A percentile compares a stretch with the other conserved stretches of the same genome.
Evolutionary conservation across 2,797 vertebrate species (phyloP).

Genomic region (Microchirus variegatus): DNA sequence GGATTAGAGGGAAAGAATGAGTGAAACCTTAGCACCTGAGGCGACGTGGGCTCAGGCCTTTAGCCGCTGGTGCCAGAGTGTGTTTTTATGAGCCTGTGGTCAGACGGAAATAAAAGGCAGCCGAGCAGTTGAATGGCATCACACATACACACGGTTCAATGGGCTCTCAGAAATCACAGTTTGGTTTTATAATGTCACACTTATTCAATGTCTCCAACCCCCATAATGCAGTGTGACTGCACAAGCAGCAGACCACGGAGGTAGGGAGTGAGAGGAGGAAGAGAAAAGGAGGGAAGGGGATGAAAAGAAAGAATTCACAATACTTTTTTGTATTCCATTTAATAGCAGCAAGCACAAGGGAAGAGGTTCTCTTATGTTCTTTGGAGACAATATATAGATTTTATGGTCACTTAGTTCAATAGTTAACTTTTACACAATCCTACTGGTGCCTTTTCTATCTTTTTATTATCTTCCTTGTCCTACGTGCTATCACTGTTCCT

Average conservation of each 20-base stretch:
- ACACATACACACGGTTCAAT: slow-evolving; percentile 62
- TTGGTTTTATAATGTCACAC: slow-evolving; percentile 86
- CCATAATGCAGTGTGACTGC: slow-evolving; percentile 72
- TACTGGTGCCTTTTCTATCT: not conserved
- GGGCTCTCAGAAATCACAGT: slow-evolving; percentile 77
- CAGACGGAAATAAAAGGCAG: slow-evolving; percentile 82
- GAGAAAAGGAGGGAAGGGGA: slow-evolving; percentile 29
- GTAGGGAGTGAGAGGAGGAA: slow-evolving; percentile 25
- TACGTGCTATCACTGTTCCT: slow-evolving; percentile 1
- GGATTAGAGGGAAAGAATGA: slow-evolving; percentile 62
- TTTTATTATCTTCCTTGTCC: not conserved
- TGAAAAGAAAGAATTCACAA: slow-evolving; percentile 46
- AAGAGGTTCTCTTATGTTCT: slow-evolving; percentile 27
- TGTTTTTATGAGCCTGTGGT: slow-evolving; percentile 82
- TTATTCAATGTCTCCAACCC: slow-evolving; percentile 73
- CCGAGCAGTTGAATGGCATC: slow-evolving; percentile 76
- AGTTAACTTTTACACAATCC: slow-evolving; percentile 21
- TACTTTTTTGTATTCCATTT: slow-evolving; percentile 57
- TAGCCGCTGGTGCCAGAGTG: slow-evolving; percentile 74
- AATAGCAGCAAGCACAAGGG: slow-evolving; percentile 45
- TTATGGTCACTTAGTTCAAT: slow-evolving; percentile 35
- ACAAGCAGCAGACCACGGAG: slow-evolving; percentile 55
- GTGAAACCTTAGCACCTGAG: slow-evolving; percentile 81
- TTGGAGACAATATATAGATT: slow-evolving; percentile 43
- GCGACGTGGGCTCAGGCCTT: slow-evolving; percentile 68